These are phyloP conservation scores for Percopsis transmontana DNA, from an alignment of 2,113 vertebrate genomes.

Conservation along the genomic window DNA sequence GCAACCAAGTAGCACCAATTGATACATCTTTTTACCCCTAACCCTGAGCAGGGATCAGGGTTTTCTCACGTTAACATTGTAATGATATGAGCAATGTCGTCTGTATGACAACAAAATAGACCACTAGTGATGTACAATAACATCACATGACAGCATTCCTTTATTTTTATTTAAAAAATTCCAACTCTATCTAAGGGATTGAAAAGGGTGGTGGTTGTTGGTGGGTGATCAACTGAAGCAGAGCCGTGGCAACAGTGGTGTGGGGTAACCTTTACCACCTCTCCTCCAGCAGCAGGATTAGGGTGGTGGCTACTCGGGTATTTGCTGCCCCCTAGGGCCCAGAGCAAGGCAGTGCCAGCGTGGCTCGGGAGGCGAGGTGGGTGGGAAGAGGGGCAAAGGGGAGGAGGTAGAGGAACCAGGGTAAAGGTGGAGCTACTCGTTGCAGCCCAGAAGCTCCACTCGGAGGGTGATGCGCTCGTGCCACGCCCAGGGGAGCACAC, in stretches of 20 bases:
- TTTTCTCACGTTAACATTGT: background rate
- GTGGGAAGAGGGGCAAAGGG: background rate
- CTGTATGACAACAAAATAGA: slow-evolving; percentile 9
- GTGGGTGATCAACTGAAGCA: slow-evolving; percentile 3
- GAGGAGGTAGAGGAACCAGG: slow-evolving; percentile 2
- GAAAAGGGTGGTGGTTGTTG: background rate
- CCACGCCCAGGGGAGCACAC: slow-evolving; percentile 91
- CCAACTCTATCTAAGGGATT: slow-evolving; percentile 18
- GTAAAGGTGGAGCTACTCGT: slow-evolving; percentile 70
- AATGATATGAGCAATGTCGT: too few relatives aligned
- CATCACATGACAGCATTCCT: background rate
- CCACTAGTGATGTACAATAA: background rate
- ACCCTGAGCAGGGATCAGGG: slow-evolving; percentile 24
- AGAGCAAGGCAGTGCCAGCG: slow-evolving; percentile 73
- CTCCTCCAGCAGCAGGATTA: slow-evolving; percentile 24
- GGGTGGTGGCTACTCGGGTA: slow-evolving; percentile 47
- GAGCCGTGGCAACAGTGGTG: slow-evolving; percentile 15
- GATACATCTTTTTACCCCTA: slow-evolving; percentile 40
- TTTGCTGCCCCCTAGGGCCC: slow-evolving; percentile 70
- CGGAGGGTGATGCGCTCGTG: slow-evolving; percentile 93
- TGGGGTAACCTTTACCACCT: slow-evolving; percentile 33
- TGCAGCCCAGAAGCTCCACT: slow-evolving; percentile 92
- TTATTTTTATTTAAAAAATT: background rate
- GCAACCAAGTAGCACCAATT: slow-evolving; percentile 48
- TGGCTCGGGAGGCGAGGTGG: slow-evolving; percentile 47